Evolutionary conservation across 2,888 invertebrate species (phyloP).

Genomic region (Timema cristinae): DNA sequence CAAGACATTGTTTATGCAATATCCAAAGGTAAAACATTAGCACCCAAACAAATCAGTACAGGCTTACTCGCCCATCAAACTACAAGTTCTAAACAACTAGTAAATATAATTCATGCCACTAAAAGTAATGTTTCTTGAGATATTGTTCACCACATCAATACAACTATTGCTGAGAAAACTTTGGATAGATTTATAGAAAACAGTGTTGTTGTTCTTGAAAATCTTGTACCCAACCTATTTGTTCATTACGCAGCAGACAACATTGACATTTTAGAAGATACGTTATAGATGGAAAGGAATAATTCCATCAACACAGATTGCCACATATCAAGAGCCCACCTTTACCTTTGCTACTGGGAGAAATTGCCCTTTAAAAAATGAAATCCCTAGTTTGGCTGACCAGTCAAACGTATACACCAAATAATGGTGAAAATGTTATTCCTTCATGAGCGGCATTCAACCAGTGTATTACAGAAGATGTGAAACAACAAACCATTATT

Average conservation of each 20-base stretch:
- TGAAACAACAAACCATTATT: slow-evolving; percentile 1
- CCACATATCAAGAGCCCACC: not conserved
- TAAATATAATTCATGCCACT: not conserved
- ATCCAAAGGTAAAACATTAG: slow-evolving; percentile 1
- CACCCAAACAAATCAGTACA: not conserved
- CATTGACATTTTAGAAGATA: slow-evolving; percentile 7
- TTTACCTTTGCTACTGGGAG: slow-evolving; percentile 4
- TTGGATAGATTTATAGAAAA: not conserved
- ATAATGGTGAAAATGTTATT: not conserved
- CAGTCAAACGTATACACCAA: not conserved
- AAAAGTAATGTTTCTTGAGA: not conserved
- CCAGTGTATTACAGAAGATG: not conserved
- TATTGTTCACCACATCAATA: not conserved
- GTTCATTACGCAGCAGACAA: slow-evolving; percentile 9
- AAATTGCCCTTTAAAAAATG: not conserved
- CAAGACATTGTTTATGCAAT: not conserved
- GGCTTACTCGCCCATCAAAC: not conserved
- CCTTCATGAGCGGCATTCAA: not conserved
- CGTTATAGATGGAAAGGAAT: not conserved
- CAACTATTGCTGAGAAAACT: not conserved
- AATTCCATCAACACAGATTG: not conserved
- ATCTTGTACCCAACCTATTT: not conserved
- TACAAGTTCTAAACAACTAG: not conserved
- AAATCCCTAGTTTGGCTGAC: not conserved
- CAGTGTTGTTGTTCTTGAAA: not conserved